Evolutionary conservation across 1,140 invertebrate genomes (phyloP).

Genomic region (Phocides pigmalion): DNA sequence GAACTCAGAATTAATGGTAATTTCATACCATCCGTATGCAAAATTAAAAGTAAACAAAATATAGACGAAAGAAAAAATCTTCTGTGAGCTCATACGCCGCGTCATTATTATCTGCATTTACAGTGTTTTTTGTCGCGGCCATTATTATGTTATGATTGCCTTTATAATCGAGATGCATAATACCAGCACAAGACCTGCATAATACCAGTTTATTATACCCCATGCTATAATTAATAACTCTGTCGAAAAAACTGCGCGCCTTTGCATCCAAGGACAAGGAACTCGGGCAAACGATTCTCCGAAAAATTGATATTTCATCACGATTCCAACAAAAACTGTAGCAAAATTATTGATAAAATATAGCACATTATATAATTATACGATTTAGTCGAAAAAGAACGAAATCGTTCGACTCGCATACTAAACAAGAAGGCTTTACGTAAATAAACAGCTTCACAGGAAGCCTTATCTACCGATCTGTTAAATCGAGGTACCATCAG

Average conservation of each 20-base stretch:
- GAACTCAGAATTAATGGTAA: no score
- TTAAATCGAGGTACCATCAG: conserved; percentile 38
- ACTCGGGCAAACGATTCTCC: conserved; percentile 31
- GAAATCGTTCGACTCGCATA: conserved; percentile 40
- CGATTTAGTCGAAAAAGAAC: conserved; percentile 39
- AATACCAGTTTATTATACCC: conserved; percentile 63
- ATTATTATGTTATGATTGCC: conserved; percentile 62
- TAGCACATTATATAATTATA: conserved; percentile 40
- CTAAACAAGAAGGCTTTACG: conserved; percentile 47
- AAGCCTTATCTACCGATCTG: conserved; percentile 44
- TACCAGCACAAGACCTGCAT: conserved; percentile 49
- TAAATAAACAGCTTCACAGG: conserved; percentile 47
- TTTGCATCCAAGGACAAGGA: conserved; percentile 54
- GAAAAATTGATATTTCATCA: conserved; percentile 40
- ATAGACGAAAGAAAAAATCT: conserved; percentile 23
- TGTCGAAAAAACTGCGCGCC: conserved; percentile 50
- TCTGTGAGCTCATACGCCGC: conserved; percentile 40
- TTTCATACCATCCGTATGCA: not conserved
- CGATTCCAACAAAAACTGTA: conserved; percentile 42
- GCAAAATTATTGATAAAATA: conserved; percentile 40
- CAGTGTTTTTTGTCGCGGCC: conserved; percentile 59
- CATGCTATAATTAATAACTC: conserved; percentile 62
- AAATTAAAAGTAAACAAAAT: conserved; percentile 29
- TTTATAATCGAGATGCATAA: conserved; percentile 63
- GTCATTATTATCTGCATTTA: conserved; percentile 48